A percentile compares a stretch with the other conserved stretches of the same genome.
phyloP scores from a whole-genome alignment of 92 coral and sea anemone genomes.

The Porites divaricata region DNA sequence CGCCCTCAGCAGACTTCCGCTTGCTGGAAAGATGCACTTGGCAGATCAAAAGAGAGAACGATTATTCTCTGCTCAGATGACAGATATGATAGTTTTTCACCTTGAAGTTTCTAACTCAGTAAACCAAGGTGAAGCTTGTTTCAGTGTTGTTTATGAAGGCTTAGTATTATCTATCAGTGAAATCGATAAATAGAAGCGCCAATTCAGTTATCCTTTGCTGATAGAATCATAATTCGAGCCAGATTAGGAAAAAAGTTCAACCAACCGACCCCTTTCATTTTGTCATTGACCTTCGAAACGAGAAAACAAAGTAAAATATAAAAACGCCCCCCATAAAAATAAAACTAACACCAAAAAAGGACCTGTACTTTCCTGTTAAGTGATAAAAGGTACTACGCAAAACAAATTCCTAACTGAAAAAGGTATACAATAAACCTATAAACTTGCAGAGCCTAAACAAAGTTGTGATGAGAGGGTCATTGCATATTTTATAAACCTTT shows the following conservation, averaged over 20 bases:
- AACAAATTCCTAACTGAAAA: conserved; percentile 9
- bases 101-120: too few species aligned
- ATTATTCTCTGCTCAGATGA: not conserved
- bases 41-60: not conserved
- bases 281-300: not conserved
- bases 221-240: too few species aligned
- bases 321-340: conserved; percentile 13
- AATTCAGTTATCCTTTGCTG: too few species aligned
- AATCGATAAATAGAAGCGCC: too few species aligned
- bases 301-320: not conserved
- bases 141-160: too few species aligned
- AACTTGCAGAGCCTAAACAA: too few species aligned
- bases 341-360: not conserved
- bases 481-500: too few species aligned
- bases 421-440: too few species aligned
- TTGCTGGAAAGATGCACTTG: not conserved
- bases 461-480: too few species aligned
- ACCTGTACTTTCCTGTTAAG: not conserved
- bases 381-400: not conserved
- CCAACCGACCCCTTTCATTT: not conserved
- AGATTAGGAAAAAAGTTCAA: not conserved
- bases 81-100: not conserved
- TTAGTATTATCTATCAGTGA: too few species aligned
- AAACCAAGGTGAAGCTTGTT: too few species aligned
- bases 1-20: conserved; percentile 29